These are phyloP conservation scores for Solea senegalensis DNA, from an alignment of 2,113 vertebrate genomes.

Conservation along the genomic window DNA sequence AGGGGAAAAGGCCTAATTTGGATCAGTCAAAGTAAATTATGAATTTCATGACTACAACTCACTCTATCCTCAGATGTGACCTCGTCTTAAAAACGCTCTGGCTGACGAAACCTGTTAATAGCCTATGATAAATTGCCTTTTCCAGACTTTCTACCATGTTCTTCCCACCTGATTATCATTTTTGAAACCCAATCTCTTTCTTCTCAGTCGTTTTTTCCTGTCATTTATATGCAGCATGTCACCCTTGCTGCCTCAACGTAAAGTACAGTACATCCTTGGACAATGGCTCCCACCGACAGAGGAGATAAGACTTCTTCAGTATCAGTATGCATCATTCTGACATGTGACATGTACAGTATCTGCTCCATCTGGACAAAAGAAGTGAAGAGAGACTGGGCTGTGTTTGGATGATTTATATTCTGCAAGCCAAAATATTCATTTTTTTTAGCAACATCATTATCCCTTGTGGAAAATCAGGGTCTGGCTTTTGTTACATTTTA, in stretches of 20 bases:
- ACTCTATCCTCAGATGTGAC: background rate
- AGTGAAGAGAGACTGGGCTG: background rate
- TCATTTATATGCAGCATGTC: background rate
- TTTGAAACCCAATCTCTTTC: background rate
- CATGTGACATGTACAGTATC: constrained; percentile 10
- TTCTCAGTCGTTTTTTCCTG: background rate
- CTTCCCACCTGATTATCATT: background rate
- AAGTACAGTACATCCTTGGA: constrained; percentile 16
- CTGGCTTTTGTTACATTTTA: no score
- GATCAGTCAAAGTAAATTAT: constrained; percentile 7
- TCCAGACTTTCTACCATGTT: background rate
- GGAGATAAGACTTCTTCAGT: constrained; percentile 29
- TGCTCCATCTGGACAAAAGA: constrained; percentile 22
- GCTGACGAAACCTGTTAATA: no score
- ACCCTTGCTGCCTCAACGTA: background rate
- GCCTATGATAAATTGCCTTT: background rate
- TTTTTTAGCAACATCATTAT: background rate
- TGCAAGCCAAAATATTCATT: constrained; percentile 1
- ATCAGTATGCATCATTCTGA: constrained; percentile 37
- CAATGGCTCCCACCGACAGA: constrained; percentile 27
- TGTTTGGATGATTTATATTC: background rate
- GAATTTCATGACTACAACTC: background rate
- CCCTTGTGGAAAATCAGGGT: no score
- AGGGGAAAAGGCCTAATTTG: background rate
- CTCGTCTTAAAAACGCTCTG: no score